Evolutionary conservation across 2,888 invertebrate species (phyloP), one percentile per base, ranked within the genome.

Genomic region (Heliconius erato): DNA sequence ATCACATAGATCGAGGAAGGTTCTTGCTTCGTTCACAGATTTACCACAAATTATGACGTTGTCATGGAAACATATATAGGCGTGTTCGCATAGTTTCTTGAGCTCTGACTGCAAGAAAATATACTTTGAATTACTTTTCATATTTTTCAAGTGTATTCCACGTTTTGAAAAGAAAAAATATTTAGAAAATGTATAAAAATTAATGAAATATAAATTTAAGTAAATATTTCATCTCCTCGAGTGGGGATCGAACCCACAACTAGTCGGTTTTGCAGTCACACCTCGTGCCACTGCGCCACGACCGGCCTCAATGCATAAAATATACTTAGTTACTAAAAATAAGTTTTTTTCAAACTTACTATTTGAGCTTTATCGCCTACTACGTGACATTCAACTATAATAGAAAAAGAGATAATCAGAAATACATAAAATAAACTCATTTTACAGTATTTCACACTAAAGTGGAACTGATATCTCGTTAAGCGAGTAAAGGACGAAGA

Each of bases 1-100:
- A 83, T 96, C 95, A 84, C 95, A 96, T 0, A 96, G 88, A 80
- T 96, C 95, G 5, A 96, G 84, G 65, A 96, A 96, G 0, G 95
- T 95, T 77, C 93, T 90, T 1, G 93, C 93, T 79, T 96, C 95
- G 83, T 93, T 93, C 3, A 94, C 94, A 0, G 94, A 95, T 85
- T 94, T 94, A 3, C 95, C 95, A 76, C 95, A 96, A 5, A 93
- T 86, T 0, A 93, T 90, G 9, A 95, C 90, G 1, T 89, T 92
- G 83, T 95, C 95, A 83, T 96, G 95, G 84, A 93, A 94, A 86
- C 95, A 96, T 0, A 87, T 85, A 88, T 94, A 94, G 0, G 95
- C 95, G 83, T 93, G 90, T 0, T 95, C 95, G 79, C 95, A 96
- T 9, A 92, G 59, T 76, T 92, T 93, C 84, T 94, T 93, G 16